Base-by-base conservation (phyloP, 2,888 invertebrate genomes). In the Apodemia duryi region DNA sequence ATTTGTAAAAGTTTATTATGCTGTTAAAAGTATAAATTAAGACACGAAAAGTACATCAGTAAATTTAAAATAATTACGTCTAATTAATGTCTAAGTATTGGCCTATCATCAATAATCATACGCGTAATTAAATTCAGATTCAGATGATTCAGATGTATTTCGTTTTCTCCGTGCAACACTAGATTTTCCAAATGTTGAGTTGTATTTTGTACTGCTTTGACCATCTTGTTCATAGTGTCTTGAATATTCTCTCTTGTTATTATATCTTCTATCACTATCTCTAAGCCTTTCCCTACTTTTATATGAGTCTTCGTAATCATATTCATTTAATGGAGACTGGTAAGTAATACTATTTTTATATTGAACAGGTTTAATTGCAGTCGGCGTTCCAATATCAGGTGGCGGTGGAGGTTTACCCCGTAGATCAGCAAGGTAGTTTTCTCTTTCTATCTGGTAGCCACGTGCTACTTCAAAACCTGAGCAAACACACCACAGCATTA, bases 401-500 rank as follows among this genome's bases (percentile, higher is more conserved):
- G 77, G 74, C 4, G 75, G 77, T 1, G 78, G 78, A 7, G 74
- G 74, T 13, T 70, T 65, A 1, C 83, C 82, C 63, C 85, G 69
- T 66, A 94, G 70, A 72, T 89, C 86, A 11, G 85, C 78, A 66
- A 93, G 73, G 75, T 95, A 95, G 68, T 92, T 92, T 1, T 83
- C 73, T 10, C 95, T 91, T 81, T 95, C 95, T 51, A 96, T 94
- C 67, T 88, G 73, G 77, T 96, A 94, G 0, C 95, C 95, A 9
- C 95, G 93, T 2, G 95, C 95, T 32, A 78, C 81, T 76, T 93
- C 91, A 75, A 96, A 70, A 32, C 57, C 57, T 57, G 6, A 5
- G 1, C 11, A 49, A 13, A 49, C n/a, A 49, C 1, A 49, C 10
- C 11, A 6, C 2, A 11, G 11, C 11, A 43, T 11, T 43, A 43